Evolutionary conservation across 2,888 invertebrate species (phyloP), one percentile per base, ranked within the genome.

Genomic region (Colletes collaris): DNA sequence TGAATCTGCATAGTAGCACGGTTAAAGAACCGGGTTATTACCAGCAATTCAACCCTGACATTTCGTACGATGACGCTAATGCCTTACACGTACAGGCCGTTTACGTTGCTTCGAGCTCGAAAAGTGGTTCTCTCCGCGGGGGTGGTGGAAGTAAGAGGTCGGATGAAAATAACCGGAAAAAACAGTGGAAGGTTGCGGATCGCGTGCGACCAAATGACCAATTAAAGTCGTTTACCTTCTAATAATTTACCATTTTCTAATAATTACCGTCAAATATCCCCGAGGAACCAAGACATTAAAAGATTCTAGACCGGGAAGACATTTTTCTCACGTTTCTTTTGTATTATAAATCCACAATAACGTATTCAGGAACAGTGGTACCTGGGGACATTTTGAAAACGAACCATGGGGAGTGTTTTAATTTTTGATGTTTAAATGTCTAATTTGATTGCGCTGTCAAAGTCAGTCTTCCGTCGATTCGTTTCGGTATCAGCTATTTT

Each of bases 11-110:
- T 80, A 66, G 83, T 70, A 58, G 68, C 65, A 74, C 83, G 84
- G 75, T 77, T 81, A 84, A 88, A 88, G 88, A 87, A 89, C 85
- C 86, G 74, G 86, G 86, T 86, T 88, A 87, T 89, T 88, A 87
- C 84, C 82, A 83, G 86, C 87, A 86, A 86, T 83, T 89, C 89
- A 89, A 89, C 89, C 87, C 89, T 89, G 89, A 89, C 89, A 89
- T 89, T 89, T 89, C 79, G 85, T 87, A 83, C 85, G 77, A 85
- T 87, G 89, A 88, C 85, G 87, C 83, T 83, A 84, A 82, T 81
- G 69, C 58, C 72, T 81, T 70, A 19, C 70, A 67, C 64, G 74
- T 75, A 74, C 53, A 64, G 60, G 16, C 60, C 16, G 60, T 27
- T 60, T 19, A 60, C 60, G 44, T 60, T 60, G 16, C 44, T 46